Evolutionary conservation across 2,797 vertebrate genomes (phyloP), one percentile per base, ranked within the genome.

Genomic region (Gila robusta): DNA sequence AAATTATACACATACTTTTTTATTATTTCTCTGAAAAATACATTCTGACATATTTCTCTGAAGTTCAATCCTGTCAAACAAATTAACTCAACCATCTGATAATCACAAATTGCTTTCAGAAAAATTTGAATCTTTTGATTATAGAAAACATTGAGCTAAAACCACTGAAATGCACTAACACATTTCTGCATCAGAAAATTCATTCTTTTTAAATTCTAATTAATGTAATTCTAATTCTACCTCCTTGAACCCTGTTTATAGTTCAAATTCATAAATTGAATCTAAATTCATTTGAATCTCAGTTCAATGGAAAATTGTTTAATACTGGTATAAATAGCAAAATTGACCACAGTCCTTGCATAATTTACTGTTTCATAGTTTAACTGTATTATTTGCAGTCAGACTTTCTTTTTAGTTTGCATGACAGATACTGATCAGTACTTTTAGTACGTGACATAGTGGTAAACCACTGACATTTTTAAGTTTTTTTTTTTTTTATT

Each of bases 401-500:
- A 54, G 28, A 76, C 73, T 19, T 32, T 74, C n/a, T 74, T 74
- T 28, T 21, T 5, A 35, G 28, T 76, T 35, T 35, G 28, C 28
- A 12, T 6, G 26, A 49, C 17, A 26, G 23, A n/a, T n/a, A 28
- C 26, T n/a, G 37, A 26, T 44, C 11, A 52, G 44, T 6, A 14
- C 2, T 56, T 56, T 39, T 5, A 23, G 6, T 1, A 9, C 16
- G 21, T 17, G n/a, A 62, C 41, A 16, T 3, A 41, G 2, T 10
- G 54, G 37, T 62, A 62, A 41, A 41, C 23, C 14, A 41, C 14
- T 79, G 23, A 78, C 32, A 21, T 76, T 73, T 73, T 5, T 4
- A 1, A 2, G 12, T 6, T 2, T n/a, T 17, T 17, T 28, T 5
- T 2, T 5, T 17, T 5, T 47, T 1, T n/a, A n/a, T 23, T 6